Conservation (phyloP, 2,888 invertebrate species). For the Pollenia amentaria region DNA sequence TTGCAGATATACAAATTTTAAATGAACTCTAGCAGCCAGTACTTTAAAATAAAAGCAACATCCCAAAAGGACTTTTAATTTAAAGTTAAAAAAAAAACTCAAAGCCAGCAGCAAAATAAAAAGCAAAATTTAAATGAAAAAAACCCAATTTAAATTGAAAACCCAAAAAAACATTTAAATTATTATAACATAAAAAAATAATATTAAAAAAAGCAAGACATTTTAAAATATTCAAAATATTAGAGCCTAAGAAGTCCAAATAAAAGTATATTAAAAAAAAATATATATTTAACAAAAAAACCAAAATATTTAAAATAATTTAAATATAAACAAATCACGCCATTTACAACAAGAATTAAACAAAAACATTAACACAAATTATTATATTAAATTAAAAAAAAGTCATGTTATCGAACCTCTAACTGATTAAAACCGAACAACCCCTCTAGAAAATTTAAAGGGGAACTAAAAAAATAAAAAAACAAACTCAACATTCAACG, state of each 20-base stretch:
- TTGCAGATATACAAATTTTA: constrained; percentile 80
- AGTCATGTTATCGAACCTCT: constrained; percentile 27
- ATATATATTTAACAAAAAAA: constrained; percentile 41
- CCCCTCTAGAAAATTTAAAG: constrained; percentile 16
- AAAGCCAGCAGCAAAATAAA: constrained; percentile 62
- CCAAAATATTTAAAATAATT: constrained; percentile 35
- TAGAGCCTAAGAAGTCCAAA: constrained; percentile 72
- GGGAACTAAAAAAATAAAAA: constrained; percentile 34
- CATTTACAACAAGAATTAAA: constrained; percentile 63
- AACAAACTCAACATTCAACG: constrained; percentile 5
- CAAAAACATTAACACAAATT: constrained; percentile 30
- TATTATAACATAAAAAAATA: constrained; percentile 38
- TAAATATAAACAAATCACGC: constrained; percentile 67
- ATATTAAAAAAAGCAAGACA: constrained; percentile 22
- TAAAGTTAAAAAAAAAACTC: constrained; percentile 39
- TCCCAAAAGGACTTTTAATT: constrained; percentile 61
- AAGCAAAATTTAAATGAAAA: constrained; percentile 41
- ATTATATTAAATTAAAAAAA: no score
- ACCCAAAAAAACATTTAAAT: constrained; percentile 45
- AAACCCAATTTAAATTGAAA: constrained; percentile 10
- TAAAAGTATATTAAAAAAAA: neutral
- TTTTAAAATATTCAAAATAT: constrained; percentile 52
- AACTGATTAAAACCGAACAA: constrained; percentile 17
- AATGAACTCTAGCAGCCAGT: constrained; percentile 73
- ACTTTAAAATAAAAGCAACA: constrained; percentile 66